Evolutionary conservation across 2,888 invertebrate species (phyloP).

Genomic region (Pecten maximus): DNA sequence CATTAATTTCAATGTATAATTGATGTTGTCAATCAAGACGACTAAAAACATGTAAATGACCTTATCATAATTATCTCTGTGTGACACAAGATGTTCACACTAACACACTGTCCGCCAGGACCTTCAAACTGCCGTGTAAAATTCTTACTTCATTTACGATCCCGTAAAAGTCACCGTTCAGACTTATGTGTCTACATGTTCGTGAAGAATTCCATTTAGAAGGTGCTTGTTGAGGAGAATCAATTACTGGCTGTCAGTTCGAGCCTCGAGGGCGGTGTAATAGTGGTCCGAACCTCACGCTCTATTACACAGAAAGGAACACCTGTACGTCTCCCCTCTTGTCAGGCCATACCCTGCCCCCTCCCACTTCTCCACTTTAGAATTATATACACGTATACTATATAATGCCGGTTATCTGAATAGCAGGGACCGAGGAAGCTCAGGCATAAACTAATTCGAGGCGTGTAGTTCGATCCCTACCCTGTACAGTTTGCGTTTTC

Average conservation of each 20-base stretch:
- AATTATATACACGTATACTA: too few relatives aligned
- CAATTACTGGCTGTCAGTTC: conserved; percentile 7
- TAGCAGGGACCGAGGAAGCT: too few relatives aligned
- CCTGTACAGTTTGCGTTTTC: too few relatives aligned
- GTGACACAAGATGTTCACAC: not conserved
- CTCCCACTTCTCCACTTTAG: not conserved
- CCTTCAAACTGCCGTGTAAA: not conserved
- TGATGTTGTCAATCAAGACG: not conserved
- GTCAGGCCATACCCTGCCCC: not conserved
- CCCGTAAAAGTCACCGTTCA: not conserved
- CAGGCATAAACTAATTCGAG: too few relatives aligned
- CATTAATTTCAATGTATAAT: conserved; percentile 29
- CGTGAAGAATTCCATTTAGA: not conserved
- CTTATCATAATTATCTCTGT: not conserved
- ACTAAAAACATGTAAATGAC: not conserved
- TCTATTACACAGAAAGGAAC: not conserved
- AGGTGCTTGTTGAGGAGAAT: not conserved
- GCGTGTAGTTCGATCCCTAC: too few relatives aligned
- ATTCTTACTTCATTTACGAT: not conserved
- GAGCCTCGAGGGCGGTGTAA: not conserved
- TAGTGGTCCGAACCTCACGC: not conserved
- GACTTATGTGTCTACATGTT: not conserved
- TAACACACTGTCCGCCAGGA: not conserved
- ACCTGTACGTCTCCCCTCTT: not conserved
- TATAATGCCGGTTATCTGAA: too few relatives aligned